A percentile compares a stretch with the other conserved stretches of the same genome.
Conservation (phyloP, 2,888 invertebrate species). For the Doris montereyensis region DNA sequence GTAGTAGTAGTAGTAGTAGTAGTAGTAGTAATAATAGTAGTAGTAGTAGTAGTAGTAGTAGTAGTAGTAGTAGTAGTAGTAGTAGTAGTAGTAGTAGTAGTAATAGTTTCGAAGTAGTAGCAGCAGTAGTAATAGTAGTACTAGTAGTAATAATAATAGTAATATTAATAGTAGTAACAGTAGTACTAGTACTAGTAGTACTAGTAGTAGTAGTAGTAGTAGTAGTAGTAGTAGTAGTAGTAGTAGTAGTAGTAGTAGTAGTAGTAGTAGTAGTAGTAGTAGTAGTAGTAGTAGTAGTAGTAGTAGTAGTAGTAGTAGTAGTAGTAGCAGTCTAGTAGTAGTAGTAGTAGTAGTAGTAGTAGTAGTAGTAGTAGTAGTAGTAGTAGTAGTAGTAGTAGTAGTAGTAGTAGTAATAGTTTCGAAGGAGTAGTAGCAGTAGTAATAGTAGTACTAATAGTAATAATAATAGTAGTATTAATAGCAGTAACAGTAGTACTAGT, state of each 20-base stretch:
- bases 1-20: neutral
- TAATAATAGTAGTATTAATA: neutral
- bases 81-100: conserved; percentile 17
- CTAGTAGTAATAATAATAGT: neutral
- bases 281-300: neutral
- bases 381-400: conserved; percentile 17
- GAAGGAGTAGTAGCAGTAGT: neutral
- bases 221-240: conserved; percentile 1
- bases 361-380: conserved; percentile 17
- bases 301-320: neutral
- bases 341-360: neutral
- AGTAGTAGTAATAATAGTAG: neutral
- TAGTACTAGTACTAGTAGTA: conserved; percentile 10
- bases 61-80: conserved; percentile 10
- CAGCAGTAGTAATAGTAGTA: neutral
- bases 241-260: neutral
- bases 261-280: neutral
- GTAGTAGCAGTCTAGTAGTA: neutral
- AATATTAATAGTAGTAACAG: conserved; percentile 6
- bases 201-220: conserved; percentile 16
- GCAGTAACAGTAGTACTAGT: conserved; percentile 13
- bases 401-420: neutral
- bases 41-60: neutral
- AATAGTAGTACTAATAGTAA: no score
- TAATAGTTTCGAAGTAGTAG: neutral